Base-by-base conservation (phyloP, 2,888 invertebrate genomes). In the Papilio protenor region DNA sequence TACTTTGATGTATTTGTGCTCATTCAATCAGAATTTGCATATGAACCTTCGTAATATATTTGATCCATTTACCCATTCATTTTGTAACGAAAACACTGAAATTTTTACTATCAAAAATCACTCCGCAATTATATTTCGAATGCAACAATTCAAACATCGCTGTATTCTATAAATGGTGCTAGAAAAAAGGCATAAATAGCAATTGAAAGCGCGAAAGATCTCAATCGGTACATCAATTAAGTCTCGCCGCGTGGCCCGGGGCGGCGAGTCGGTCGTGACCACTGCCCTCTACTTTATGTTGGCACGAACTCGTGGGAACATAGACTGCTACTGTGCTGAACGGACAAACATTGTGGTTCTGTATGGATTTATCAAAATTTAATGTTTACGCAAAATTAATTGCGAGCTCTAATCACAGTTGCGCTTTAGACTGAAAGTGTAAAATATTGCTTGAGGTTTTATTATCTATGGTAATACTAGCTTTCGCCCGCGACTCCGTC, bases 291-390 rank as follows among this genome's bases (percentile, higher is more conserved):
- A 84, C 85, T 84, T 61, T 61, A 16, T 16, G 85, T 80, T 75
- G 40, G 83, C 82, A 80, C 83, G 80, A 80, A 81, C 82, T 83
- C 85, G 86, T 86, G 85, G 85, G 85, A 85, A 85, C 79, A 76
- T 45, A 64, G 64, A 27, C 72, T 16, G 78, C 71, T 66, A 75
- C 79, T 78, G 78, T 80, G 77, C 77, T 75, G 72, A 75, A 75
- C 59, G 6, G 49, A 73, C 73, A n/a, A 77, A 64, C 61, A 27
- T 75, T 61, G 5, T 40, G 61, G 61, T 69, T 77, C 77, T 77
- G 73, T 71, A 78, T 78, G 71, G 23, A 66, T 57, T 73, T 21
- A 52, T 10, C 27, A 45, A 66, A 45, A 23, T 23, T 33, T 73
- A 40, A 40, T 40, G n/a, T 40, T 40, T 8, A 40, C 8, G 8